These are phyloP conservation scores for Bhutanitis thaidina DNA, from an alignment of 2,888 invertebrate species.

Conservation along the genomic window DNA sequence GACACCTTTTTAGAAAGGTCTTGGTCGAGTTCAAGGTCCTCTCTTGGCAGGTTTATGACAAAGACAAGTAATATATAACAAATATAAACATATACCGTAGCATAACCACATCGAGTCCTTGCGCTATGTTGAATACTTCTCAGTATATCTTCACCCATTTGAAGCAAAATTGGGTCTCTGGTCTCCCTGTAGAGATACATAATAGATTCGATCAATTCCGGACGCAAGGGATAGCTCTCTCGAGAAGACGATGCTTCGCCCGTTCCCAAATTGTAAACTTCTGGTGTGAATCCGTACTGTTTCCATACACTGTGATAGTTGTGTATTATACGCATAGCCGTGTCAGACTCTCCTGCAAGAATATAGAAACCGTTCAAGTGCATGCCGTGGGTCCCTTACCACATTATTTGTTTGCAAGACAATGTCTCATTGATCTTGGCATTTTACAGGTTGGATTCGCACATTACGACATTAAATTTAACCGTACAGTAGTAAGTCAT, in stretches of 20 bases:
- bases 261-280: conserved; percentile 97
- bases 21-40: no score
- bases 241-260: conserved; percentile 91
- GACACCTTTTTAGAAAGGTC: no score
- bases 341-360: conserved; percentile 87
- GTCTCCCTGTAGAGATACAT: conserved; percentile 98
- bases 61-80: no score
- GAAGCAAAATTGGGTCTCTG: conserved; percentile 93
- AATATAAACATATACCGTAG: conserved; percentile 83
- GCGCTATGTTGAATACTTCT: conserved; percentile 96
- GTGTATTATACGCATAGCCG: conserved; percentile 95
- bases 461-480: no score
- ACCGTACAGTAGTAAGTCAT: no score
- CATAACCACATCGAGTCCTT: conserved; percentile 97
- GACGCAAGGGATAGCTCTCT: conserved; percentile 95
- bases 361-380: conserved; percentile 5
- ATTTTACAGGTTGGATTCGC: no score
- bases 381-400: no score
- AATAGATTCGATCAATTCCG: conserved; percentile 97
- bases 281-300: conserved; percentile 98
- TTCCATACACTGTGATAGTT: conserved; percentile 98
- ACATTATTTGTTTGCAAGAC: no score
- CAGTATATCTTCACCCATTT: conserved; percentile 96
- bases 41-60: no score
- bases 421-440: no score